Evolutionary conservation across 2,888 invertebrate genomes (phyloP).

Genomic region (Scrobipalpa costella): DNA sequence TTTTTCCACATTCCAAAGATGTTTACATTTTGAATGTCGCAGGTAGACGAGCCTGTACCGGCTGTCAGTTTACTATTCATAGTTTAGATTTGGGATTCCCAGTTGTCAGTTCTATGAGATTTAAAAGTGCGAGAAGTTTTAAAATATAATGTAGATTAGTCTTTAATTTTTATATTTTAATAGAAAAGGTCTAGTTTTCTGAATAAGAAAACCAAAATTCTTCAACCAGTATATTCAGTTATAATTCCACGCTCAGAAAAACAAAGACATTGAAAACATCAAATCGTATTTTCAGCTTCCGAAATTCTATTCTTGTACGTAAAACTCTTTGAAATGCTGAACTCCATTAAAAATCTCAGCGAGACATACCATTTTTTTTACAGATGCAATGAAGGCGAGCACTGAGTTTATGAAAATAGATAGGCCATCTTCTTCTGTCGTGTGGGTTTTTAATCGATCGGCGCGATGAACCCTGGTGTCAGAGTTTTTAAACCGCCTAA

Average conservation of each 20-base stretch:
- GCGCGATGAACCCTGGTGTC: too few relatives aligned
- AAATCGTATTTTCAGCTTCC: background rate
- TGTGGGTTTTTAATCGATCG: too few relatives aligned
- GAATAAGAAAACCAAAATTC: background rate
- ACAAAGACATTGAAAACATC: background rate
- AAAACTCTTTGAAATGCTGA: slow-evolving; percentile 19
- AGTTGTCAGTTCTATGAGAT: slow-evolving; percentile 4
- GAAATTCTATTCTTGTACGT: slow-evolving; percentile 10
- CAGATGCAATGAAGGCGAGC: slow-evolving; percentile 5
- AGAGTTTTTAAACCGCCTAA: too few relatives aligned
- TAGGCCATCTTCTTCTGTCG: too few relatives aligned
- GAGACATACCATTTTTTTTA: slow-evolving; percentile 16
- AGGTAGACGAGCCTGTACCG: slow-evolving; percentile 46
- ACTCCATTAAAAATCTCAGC: slow-evolving; percentile 9
- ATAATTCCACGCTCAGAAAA: background rate
- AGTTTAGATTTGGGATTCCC: slow-evolving; percentile 23
- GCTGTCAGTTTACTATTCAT: slow-evolving; percentile 10
- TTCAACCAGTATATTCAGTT: background rate
- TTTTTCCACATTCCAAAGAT: slow-evolving; percentile 71
- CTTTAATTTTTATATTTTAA: too few relatives aligned
- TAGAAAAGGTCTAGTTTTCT: too few relatives aligned
- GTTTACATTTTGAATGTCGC: slow-evolving; percentile 70
- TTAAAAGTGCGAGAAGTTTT: background rate
- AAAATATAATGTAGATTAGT: too few relatives aligned
- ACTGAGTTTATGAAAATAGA: slow-evolving; percentile 18